Evolutionary conservation across 1,140 invertebrate genomes (phyloP), one percentile per base, ranked within the genome.

Genomic region (Pygmarrhopalites habei): DNA sequence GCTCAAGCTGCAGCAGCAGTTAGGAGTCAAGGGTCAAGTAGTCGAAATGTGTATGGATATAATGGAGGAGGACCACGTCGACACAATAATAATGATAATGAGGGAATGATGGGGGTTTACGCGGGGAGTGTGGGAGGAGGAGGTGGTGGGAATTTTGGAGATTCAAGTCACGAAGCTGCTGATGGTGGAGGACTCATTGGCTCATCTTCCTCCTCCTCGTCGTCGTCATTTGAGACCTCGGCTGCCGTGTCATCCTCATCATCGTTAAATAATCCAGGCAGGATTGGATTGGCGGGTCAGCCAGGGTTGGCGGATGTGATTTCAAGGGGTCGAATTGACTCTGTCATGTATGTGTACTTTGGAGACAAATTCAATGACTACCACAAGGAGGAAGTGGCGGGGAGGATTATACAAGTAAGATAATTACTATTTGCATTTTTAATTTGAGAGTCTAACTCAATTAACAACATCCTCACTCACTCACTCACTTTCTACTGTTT

Each of bases 291-390:
- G n/a, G n/a, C n/a, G n/a, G 15, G 15, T 15, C 57, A 60, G 15
- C 30, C 47, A 43, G 64, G 60, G 29, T 19, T 69, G 19, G 64
- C 64, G 15, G 69, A 71, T 68, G 64, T 71, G 19, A 71, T 71
- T 51, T 68, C 69, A 21, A 46, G 69, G 44, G 69, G 69, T 52
- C 51, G 69, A 46, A 82, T 82, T 55, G 80, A 82, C 70, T 79
- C 78, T 64, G 76, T 82, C 53, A 81, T 81, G 79, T 82, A 81
- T 63, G 79, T 82, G 23, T 81, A 82, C 69, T 82, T 80, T 72
- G 80, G 79, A 43, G 71, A 71, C 61, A 68, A 68, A 47, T 66
- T 51, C 51, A 68, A 68, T 62, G 69, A 71, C 51, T 63, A 66
- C 44, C 69, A 71, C 35, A 68, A 66, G 52, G 69, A 71, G 35